Evolutionary conservation across 2,797 vertebrate species (phyloP).

Genomic region (Pseudochirops cupreus): DNA sequence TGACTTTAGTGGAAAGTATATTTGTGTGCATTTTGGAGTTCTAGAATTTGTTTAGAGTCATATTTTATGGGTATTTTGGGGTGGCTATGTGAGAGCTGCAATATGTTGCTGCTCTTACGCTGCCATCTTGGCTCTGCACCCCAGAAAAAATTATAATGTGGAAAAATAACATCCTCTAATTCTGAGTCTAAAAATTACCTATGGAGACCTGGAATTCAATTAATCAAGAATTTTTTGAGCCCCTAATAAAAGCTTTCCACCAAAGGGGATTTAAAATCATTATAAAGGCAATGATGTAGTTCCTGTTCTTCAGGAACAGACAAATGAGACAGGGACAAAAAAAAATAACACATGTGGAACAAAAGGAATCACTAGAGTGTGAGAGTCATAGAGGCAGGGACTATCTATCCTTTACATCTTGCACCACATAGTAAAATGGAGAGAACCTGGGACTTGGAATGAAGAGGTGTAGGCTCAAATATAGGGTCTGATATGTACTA

Average conservation of each 20-base stretch:
- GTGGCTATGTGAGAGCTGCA: too few species aligned
- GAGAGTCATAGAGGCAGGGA: background rate
- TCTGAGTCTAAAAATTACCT: background rate
- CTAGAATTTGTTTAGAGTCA: too few species aligned
- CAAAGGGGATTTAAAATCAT: constrained; percentile 25
- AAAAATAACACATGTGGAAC: background rate
- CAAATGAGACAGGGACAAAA: background rate
- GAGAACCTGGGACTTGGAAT: background rate
- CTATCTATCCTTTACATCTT: background rate
- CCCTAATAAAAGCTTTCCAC: background rate
- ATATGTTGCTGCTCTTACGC: too few species aligned
- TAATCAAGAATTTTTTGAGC: background rate
- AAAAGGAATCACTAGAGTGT: background rate
- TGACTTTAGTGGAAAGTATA: too few species aligned
- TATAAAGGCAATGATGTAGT: background rate
- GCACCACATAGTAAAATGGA: background rate
- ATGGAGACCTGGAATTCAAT: constrained; percentile 1
- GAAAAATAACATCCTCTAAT: background rate
- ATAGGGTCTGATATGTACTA: background rate
- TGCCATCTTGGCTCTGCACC: too few species aligned
- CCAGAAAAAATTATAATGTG: background rate
- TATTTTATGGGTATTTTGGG: too few species aligned
- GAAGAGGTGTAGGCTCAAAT: background rate
- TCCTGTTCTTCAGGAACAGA: background rate
- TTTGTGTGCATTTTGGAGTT: too few species aligned